phyloP scores from a whole-genome alignment of 2,888 invertebrate genomes.

The Adelognathus sp. region DNA sequence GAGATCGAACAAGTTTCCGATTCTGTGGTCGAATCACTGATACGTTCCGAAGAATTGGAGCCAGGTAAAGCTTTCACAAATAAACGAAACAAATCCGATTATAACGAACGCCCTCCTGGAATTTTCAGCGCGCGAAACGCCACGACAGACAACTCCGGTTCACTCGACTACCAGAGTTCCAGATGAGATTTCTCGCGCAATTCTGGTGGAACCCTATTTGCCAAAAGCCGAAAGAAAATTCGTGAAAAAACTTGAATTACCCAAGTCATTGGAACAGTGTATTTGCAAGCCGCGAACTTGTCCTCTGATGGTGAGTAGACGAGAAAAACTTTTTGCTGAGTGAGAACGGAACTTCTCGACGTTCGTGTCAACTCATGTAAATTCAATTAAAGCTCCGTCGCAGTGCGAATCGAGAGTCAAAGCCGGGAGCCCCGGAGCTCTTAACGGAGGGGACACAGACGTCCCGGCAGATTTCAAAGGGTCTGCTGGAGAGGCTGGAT shows the following conservation, averaged over 20 bases:
- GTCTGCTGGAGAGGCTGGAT: conserved; percentile 14
- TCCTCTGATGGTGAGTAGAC: conserved; percentile 50
- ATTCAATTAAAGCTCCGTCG: conserved; percentile 26
- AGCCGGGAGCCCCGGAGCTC: conserved; percentile 1
- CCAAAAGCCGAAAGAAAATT: conserved; percentile 32
- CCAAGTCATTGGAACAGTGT: conserved; percentile 33
- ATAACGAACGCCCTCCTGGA: not conserved
- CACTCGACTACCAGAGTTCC: not conserved
- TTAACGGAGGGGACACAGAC: conserved; percentile 39
- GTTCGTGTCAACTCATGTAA: not conserved
- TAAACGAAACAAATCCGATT: not conserved
- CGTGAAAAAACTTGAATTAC: conserved; percentile 8
- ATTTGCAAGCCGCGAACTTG: conserved; percentile 50
- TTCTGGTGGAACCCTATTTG: conserved; percentile 26
- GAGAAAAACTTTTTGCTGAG: not conserved
- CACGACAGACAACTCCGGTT: not conserved
- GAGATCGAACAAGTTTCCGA: not conserved
- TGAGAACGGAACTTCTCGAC: not conserved
- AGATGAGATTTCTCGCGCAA: conserved; percentile 9
- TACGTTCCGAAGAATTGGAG: not conserved
- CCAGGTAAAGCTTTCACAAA: not conserved
- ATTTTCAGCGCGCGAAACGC: not conserved
- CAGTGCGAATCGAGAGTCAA: not conserved
- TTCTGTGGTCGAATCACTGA: not conserved
- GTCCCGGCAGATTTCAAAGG: conserved; percentile 13